Evolutionary conservation across 2,888 invertebrate species (phyloP).

Genomic region (Rotaria magnacalcarata): DNA sequence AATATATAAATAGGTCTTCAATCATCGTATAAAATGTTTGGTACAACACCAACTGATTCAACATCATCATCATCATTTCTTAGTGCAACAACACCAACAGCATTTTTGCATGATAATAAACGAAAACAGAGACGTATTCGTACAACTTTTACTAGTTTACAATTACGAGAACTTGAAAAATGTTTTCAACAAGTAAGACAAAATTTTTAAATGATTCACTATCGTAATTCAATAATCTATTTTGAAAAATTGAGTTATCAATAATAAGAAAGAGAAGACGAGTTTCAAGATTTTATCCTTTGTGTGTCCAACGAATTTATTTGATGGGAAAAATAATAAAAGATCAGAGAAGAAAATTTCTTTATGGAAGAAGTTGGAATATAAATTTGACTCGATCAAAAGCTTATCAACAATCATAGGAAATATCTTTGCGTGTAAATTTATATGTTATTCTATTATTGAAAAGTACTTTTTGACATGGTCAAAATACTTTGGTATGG

Average conservation of each 20-base stretch:
- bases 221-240: background rate
- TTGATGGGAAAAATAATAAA: too few species aligned
- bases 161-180: slow-evolving; percentile 46
- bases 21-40: slow-evolving; percentile 27
- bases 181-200: slow-evolving; percentile 37
- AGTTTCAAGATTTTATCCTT: background rate
- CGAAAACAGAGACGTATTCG: slow-evolving; percentile 45
- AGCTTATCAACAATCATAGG: too few species aligned
- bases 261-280: background rate
- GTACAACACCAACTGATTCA: background rate
- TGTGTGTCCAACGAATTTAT: too few species aligned
- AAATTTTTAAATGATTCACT: background rate
- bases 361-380: too few species aligned
- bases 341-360: too few species aligned
- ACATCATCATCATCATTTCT: background rate
- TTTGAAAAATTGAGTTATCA: background rate
- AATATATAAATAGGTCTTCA: background rate
- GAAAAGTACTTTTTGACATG: too few species aligned
- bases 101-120: slow-evolving; percentile 36
- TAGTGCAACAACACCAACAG: background rate
- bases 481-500: too few species aligned
- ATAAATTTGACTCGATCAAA: too few species aligned
- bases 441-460: too few species aligned
- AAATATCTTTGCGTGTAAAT: too few species aligned
- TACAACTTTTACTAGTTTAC: slow-evolving; percentile 46